Conservation (phyloP, 2,113 vertebrate genomes). For the Apaloderma vittatum region DNA sequence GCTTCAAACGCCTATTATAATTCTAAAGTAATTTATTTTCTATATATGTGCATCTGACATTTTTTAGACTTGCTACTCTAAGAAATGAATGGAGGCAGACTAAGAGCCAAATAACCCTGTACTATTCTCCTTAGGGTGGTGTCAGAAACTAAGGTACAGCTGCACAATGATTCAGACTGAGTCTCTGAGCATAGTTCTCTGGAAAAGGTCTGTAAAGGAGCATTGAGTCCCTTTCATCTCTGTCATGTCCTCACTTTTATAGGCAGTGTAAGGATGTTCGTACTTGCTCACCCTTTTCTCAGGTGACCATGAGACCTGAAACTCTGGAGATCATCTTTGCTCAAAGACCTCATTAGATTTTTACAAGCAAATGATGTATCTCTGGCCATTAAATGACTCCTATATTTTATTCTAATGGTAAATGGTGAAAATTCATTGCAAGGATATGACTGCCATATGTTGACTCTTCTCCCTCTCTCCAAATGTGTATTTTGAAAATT, state of each 20-base stretch:
- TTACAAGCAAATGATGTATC: neutral
- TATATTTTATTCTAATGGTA: neutral
- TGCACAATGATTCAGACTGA: neutral
- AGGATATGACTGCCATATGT: neutral
- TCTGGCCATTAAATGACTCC: neutral
- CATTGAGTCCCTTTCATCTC: neutral
- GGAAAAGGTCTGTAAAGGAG: neutral
- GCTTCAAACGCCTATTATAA: neutral
- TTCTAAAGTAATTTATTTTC: neutral
- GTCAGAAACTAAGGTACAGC: neutral
- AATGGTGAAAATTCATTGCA: neutral
- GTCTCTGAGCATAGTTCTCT: neutral
- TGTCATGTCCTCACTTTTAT: neutral
- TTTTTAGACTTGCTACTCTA: neutral
- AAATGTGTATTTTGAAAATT: neutral
- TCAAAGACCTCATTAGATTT: neutral
- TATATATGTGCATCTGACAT: neutral
- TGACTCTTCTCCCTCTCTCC: neutral
- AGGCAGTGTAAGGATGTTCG: neutral
- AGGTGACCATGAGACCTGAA: neutral
- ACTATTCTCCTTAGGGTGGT: neutral
- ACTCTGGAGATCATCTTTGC: neutral
- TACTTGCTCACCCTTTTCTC: neutral
- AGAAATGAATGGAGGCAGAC: neutral
- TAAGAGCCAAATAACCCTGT: rapidly evolving